Evolutionary conservation across 2,888 invertebrate species (phyloP), one percentile per base, ranked within the genome.

Genomic region (Watsonalla cultraria): DNA sequence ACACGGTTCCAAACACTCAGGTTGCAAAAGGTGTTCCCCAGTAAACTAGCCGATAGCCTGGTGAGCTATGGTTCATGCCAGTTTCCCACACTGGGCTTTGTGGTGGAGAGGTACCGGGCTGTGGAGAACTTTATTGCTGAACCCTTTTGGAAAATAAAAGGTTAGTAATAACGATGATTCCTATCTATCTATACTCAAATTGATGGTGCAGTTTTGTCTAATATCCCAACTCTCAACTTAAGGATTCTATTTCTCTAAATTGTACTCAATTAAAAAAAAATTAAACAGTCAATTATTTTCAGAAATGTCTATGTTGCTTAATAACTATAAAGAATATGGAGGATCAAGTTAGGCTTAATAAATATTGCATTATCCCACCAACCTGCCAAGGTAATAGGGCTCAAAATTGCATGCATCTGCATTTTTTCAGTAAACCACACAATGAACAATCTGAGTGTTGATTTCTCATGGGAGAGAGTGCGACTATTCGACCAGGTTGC

Each of bases 21-120:
- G 9, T 86, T 99, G 6, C 95, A 96, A 76, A 94, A 94, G 71
- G 93, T 95, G 8, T 97, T 97, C 75, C 96, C 96, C 0, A 86
- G 87, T 45, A 93, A 93, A 65, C 90, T 97, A 51, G 92, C 94
- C 0, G 93, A 96, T 54, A 95, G 95, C 78, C 80, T 99, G 2
- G 95, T 99, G 49, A 99, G 99, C 82, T 99, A 99, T 81, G 99
- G 99, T 2, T 98, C 98, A 56, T 99, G 99, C 77, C 99, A 99
- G 85, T 99, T 99, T 82, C 99, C 99, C 6, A 99, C 99, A 0
- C 90, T 99, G n/a, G 99, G 99, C 1, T 99, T 99, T 92, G 99
- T 99, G n/a, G 99, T 98, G 0, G 98, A 99, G 82, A 92, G 99
- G 52, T 99, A 96, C 79, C 94, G 97, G 76, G 97, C 97, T 33